Percentiles rank a stretch among this genome's conserved stretches.
These are phyloP conservation scores for Strix occidentalis DNA, from an alignment of 2,797 vertebrate genomes.

Conservation along the genomic window DNA sequence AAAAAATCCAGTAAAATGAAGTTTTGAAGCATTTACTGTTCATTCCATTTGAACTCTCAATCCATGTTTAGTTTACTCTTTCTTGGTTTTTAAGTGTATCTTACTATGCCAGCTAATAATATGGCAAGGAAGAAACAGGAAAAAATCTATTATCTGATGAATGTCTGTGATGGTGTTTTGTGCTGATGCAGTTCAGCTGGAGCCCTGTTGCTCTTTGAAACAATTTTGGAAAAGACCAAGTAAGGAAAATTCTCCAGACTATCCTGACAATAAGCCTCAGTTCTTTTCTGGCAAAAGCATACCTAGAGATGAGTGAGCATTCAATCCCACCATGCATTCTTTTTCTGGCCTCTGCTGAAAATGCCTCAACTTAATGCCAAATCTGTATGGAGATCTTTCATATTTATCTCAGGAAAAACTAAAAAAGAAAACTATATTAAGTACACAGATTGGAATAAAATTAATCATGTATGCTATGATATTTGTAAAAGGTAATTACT, in stretches of 20 bases:
- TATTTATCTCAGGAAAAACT: neutral
- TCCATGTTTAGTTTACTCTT: neutral
- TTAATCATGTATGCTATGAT: neutral
- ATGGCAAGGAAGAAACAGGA: neutral
- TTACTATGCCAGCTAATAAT: neutral
- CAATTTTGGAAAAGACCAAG: conserved; percentile 31
- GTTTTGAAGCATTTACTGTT: neutral
- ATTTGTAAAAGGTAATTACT: neutral
- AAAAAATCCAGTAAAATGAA: neutral
- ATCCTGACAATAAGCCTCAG: neutral
- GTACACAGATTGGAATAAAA: neutral
- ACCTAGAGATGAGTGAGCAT: neutral
- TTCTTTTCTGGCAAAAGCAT: conserved; percentile 30
- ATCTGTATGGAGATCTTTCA: neutral
- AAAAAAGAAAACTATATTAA: neutral
- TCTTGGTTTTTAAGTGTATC: neutral
- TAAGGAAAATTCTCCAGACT: conserved; percentile 39
- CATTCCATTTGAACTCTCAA: neutral
- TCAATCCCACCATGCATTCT: neutral
- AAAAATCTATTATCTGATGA: conserved; percentile 25
- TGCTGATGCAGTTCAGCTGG: conserved; percentile 50
- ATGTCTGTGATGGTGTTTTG: neutral
- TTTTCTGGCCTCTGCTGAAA: conserved; percentile 1
- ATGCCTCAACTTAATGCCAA: neutral
- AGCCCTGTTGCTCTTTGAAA: conserved; percentile 10